phyloP scores from a whole-genome alignment of 2,113 vertebrate genomes.

The Cryptotis parvus region DNA sequence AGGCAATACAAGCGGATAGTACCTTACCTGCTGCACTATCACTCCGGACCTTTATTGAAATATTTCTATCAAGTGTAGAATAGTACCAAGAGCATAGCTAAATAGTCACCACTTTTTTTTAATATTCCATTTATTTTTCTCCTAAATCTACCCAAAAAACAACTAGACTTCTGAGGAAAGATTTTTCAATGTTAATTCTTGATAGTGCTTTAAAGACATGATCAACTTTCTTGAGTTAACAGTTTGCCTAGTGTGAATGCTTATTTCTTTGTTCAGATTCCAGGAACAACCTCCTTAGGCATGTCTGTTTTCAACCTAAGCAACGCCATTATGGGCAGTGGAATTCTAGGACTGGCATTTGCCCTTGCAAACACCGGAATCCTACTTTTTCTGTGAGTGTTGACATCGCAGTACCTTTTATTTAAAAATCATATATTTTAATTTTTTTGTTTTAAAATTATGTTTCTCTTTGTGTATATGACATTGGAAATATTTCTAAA shows the following conservation, averaged over 20 bases:
- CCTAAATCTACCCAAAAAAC: not conserved
- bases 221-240: not conserved
- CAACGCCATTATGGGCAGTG: constrained; percentile 92
- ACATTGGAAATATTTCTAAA: constrained; percentile 23
- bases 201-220: not conserved
- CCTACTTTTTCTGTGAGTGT: constrained; percentile 90
- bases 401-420: constrained; percentile 45
- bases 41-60: too few species aligned
- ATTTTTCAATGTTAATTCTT: constrained; percentile 7
- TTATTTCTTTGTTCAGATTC: constrained; percentile 84
- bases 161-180: not conserved
- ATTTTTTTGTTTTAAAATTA: constrained; percentile 54
- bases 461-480: not conserved
- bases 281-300: constrained; percentile 88
- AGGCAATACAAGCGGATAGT: too few species aligned
- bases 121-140: not conserved
- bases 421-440: constrained; percentile 50
- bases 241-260: constrained; percentile 6
- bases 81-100: not conserved
- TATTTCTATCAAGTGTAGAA: constrained; percentile 13
- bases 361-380: constrained; percentile 91
- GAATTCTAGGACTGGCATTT: constrained; percentile 90
- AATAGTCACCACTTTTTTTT: not conserved
- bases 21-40: too few species aligned
- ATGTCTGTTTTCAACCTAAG: constrained; percentile 91